Conservation (phyloP, 23 tunicate species). For the Aplidium turbinatum region DNA sequence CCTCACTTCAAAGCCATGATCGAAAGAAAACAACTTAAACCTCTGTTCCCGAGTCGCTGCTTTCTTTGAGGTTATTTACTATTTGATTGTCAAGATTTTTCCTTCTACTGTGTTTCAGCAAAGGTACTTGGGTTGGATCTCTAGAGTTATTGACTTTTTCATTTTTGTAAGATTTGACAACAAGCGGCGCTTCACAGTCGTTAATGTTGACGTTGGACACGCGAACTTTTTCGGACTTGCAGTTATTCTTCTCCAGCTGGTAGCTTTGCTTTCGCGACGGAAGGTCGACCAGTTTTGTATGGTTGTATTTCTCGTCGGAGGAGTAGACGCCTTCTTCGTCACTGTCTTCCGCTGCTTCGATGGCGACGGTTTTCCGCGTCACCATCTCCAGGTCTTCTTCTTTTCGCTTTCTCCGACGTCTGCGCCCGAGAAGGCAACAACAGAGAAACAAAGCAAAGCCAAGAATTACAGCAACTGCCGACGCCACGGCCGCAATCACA, state of each 20-base stretch:
- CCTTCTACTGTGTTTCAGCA: conserved; percentile 16
- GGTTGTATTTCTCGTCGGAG: not conserved
- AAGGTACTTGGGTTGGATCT: conserved; percentile 10
- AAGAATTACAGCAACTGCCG: conserved; percentile 15
- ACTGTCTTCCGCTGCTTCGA: not conserved
- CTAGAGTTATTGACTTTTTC: conserved; percentile 22
- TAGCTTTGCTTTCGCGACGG: not conserved
- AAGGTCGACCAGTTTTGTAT: not conserved
- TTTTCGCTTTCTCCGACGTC: conserved; percentile 28
- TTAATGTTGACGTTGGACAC: conserved; percentile 25
- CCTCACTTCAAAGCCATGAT: not conserved
- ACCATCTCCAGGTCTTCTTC: conserved; percentile 38
- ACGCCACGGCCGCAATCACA: conserved; percentile 22
- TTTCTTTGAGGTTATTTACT: conserved; percentile 59
- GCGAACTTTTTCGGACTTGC: conserved; percentile 2
- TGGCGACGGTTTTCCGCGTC: conserved; percentile 22
- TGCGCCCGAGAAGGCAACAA: conserved; percentile 14
- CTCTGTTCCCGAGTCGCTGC: conserved; percentile 79
- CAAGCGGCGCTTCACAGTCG: conserved; percentile 17
- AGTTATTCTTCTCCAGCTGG: conserved; percentile 1
- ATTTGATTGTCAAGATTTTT: conserved; percentile 44
- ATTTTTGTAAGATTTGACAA: not conserved
- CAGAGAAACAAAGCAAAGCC: not conserved
- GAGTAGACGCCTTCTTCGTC: conserved; percentile 27
- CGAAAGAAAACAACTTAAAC: conserved; percentile 40